A percentile compares a stretch with the other conserved stretches of the same genome.
Evolutionary conservation across 2,113 vertebrate genomes (phyloP).

Genomic region (Lampris megalopsis): DNA sequence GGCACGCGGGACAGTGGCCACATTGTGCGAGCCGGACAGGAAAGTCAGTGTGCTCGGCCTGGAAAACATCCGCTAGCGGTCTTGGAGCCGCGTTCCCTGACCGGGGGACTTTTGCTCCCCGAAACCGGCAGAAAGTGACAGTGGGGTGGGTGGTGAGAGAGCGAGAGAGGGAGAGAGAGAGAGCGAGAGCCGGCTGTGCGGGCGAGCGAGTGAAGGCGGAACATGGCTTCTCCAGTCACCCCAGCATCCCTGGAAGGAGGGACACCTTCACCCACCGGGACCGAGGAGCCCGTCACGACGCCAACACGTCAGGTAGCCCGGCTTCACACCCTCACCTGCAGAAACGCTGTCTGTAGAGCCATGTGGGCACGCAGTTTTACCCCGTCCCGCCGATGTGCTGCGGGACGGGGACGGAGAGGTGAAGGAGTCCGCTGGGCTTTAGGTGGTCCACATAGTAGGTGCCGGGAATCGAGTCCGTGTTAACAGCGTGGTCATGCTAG

Average conservation of each 20-base stretch:
- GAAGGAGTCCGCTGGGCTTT: no score
- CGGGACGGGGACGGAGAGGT: no score
- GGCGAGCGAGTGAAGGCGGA: no score
- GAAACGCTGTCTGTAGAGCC: no score
- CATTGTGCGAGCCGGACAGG: slow-evolving; percentile 54
- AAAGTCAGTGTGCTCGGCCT: slow-evolving; percentile 43
- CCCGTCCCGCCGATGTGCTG: no score
- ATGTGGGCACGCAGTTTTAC: no score
- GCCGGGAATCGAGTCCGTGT: no score
- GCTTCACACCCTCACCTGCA: no score
- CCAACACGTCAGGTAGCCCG: slow-evolving; percentile 61
- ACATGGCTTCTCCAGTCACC: slow-evolving; percentile 65
- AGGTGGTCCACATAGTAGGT: no score
- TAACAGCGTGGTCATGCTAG: no score
- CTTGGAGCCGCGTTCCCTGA: background rate
- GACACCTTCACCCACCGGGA: slow-evolving; percentile 65
- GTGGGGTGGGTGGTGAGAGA: slow-evolving; percentile 6
- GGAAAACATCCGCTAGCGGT: slow-evolving; percentile 10
- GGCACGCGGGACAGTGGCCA: slow-evolving; percentile 50
- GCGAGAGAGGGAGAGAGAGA: no score
- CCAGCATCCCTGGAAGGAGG: slow-evolving; percentile 62
- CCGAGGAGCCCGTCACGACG: slow-evolving; percentile 37
- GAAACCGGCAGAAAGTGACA: slow-evolving; percentile 37
- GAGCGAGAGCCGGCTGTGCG: no score
- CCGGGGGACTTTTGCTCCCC: slow-evolving; percentile 24